phyloP scores from a whole-genome alignment of 2,888 invertebrate species.

The Patella pellucida region DNA sequence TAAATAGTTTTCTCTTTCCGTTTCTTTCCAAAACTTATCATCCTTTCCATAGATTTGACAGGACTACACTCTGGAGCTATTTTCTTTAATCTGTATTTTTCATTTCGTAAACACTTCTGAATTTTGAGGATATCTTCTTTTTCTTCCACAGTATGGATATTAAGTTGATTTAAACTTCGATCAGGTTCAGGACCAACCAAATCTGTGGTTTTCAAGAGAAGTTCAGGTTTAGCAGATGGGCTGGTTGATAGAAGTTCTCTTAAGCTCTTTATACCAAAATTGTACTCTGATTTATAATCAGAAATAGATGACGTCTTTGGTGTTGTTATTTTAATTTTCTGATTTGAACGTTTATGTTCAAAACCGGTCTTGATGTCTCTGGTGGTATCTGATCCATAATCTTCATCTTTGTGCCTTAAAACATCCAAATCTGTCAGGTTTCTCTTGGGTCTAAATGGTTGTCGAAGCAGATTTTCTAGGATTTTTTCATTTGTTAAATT shows the following conservation, averaged over 20 bases:
- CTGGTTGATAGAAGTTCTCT: neutral
- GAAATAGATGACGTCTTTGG: neutral
- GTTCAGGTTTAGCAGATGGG: neutral
- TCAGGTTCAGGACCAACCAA: constrained; percentile 1
- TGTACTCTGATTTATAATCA: neutral
- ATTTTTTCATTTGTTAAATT: neutral
- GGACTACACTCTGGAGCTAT: neutral
- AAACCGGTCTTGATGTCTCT: neutral
- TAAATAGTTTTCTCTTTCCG: neutral
- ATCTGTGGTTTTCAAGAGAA: neutral
- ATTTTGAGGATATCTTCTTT: neutral
- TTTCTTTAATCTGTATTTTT: constrained; percentile 1
- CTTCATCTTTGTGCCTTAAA: neutral
- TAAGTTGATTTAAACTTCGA: neutral
- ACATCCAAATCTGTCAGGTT: neutral
- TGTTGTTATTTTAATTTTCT: neutral
- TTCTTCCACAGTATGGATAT: neutral
- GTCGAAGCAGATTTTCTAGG: neutral
- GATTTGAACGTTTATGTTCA: neutral
- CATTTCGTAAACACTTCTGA: neutral
- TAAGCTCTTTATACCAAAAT: neutral
- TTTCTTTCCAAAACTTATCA: neutral
- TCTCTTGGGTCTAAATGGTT: neutral
- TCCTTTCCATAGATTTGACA: neutral
- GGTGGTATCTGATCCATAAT: neutral